These are phyloP conservation scores for Cosmorhoe ocellata DNA, from an alignment of 2,888 invertebrate species.

Conservation along the genomic window DNA sequence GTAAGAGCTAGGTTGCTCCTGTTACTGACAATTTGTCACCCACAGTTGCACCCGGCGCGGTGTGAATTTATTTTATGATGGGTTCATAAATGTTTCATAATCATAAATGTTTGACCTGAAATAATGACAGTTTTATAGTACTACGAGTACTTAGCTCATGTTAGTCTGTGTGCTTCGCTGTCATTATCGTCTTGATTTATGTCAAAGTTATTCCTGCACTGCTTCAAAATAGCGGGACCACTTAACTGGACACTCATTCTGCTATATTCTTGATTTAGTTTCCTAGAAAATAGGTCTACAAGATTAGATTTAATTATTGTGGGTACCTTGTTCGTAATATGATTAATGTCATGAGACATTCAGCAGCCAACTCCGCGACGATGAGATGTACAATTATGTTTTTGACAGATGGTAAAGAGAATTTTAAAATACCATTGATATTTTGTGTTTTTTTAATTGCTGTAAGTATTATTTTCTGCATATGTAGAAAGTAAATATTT, in stretches of 20 bases:
- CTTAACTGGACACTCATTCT: conserved; percentile 11
- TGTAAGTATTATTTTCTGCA: no score
- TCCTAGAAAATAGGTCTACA: conserved; percentile 27
- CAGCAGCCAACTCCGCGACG: conserved; percentile 13
- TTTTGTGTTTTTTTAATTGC: no score
- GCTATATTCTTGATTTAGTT: conserved; percentile 27
- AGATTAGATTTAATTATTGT: conserved; percentile 31
- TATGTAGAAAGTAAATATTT: no score
- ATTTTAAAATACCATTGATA: conserved; percentile 15
- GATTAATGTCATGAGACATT: conserved; percentile 26
- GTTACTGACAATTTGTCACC: no score
- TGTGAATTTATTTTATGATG: neutral
- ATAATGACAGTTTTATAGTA: neutral
- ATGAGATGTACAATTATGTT: conserved; percentile 41
- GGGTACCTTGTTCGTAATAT: conserved; percentile 15
- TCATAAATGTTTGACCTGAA: neutral
- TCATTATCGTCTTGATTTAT: conserved; percentile 13
- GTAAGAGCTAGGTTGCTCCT: no score
- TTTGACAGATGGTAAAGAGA: conserved; percentile 51
- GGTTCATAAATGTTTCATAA: no score
- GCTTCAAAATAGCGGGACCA: conserved; percentile 14
- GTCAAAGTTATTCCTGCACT: conserved; percentile 5
- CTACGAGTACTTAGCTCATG: neutral
- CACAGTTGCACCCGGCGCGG: no score
- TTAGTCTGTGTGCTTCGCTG: neutral